phyloP scores from a whole-genome alignment of 2,113 vertebrate species.

The Orthochromis malagaraziensis region DNA sequence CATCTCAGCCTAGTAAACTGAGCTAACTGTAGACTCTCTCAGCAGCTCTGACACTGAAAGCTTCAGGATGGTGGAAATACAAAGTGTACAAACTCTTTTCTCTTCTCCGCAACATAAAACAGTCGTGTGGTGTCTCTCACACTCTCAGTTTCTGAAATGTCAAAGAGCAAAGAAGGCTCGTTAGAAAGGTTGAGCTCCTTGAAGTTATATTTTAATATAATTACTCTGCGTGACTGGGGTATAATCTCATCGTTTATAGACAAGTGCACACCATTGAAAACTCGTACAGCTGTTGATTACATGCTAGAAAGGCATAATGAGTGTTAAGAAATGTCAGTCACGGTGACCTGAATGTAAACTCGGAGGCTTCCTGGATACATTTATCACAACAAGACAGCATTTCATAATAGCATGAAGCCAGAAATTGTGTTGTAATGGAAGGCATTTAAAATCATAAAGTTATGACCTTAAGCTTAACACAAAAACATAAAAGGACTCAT shows the following conservation, averaged over 20 bases:
- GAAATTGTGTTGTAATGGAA: background rate
- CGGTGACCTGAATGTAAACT: conserved; percentile 23
- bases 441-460: background rate
- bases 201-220: conserved; percentile 34
- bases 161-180: conserved; percentile 43
- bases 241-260: conserved; percentile 1
- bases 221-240: conserved; percentile 49
- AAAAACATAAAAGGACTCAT: background rate
- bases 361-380: conserved; percentile 15
- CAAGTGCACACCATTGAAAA: conserved; percentile 1
- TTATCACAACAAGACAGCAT: background rate
- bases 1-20: background rate
- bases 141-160: conserved; percentile 50
- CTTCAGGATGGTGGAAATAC: background rate
- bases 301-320: conserved; percentile 16
- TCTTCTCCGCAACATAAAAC: conserved; percentile 24
- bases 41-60: background rate
- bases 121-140: conserved; percentile 15
- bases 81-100: background rate
- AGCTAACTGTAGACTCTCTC: background rate
- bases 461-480: background rate
- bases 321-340: conserved; percentile 42
- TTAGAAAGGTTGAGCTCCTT: conserved; percentile 51
- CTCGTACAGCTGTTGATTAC: conserved; percentile 29
- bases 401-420: background rate